Conservation (phyloP, 2,888 invertebrate genomes). For the Volucella zonaria region DNA sequence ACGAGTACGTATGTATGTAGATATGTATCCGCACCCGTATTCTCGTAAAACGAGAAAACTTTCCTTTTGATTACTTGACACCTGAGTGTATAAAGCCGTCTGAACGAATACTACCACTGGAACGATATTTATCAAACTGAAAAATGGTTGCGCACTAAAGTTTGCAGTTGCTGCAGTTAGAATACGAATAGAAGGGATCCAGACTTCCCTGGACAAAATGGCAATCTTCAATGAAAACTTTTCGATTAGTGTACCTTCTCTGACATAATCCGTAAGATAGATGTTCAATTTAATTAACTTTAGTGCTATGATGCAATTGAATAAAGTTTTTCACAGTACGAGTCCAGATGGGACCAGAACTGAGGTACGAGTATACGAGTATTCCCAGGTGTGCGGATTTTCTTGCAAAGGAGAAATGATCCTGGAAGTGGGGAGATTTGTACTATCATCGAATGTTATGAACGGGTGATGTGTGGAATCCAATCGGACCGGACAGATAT, state of each 20-base stretch:
- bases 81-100: slow-evolving; percentile 20
- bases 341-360: slow-evolving; percentile 4
- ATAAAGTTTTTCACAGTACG: slow-evolving; percentile 28
- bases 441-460: slow-evolving; percentile 9
- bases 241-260: slow-evolving; percentile 57
- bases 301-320: slow-evolving; percentile 35
- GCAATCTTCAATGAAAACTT: slow-evolving; percentile 50
- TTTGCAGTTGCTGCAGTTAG: slow-evolving; percentile 15
- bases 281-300: slow-evolving; percentile 69
- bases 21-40: too few relatives aligned
- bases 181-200: not conserved
- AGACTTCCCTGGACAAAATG: not conserved
- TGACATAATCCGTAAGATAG: slow-evolving; percentile 63
- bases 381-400: slow-evolving; percentile 2
- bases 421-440: slow-evolving; percentile 2
- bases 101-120: not conserved
- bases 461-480: too few relatives aligned
- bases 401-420: not conserved
- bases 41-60: slow-evolving; percentile 45
- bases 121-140: slow-evolving; percentile 49
- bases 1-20: too few relatives aligned
- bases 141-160: slow-evolving; percentile 38
- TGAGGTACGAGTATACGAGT: not conserved
- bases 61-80: slow-evolving; percentile 60
- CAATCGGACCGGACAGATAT: too few relatives aligned